Percentiles rank a stretch among this genome's conserved stretches.
Conservation (phyloP, 2,888 invertebrate species). For the Leptinotarsa rubiginosa region DNA sequence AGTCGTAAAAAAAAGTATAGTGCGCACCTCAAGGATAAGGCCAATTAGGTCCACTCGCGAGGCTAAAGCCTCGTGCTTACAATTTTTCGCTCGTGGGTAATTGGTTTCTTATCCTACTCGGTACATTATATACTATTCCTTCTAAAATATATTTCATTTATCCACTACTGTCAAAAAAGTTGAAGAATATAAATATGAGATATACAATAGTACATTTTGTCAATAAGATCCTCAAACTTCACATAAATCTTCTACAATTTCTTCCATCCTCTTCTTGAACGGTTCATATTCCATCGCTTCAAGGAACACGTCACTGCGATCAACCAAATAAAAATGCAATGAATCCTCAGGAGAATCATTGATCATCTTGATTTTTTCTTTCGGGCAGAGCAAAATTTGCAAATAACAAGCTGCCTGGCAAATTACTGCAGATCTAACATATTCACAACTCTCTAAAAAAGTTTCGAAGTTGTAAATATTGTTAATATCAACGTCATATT, state of each 20-base stretch:
- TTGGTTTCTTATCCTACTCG: no score
- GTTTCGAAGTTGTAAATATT: slow-evolving; percentile 45
- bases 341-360: slow-evolving; percentile 42
- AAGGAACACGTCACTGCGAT: slow-evolving; percentile 39
- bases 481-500: slow-evolving; percentile 42
- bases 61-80: no score
- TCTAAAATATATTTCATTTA: no score
- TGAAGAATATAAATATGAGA: neutral
- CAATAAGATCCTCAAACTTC: slow-evolving; percentile 2
- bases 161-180: no score
- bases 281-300: slow-evolving; percentile 21
- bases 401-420: slow-evolving; percentile 42
- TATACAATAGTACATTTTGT: neutral
- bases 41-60: no score
- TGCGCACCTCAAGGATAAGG: no score
- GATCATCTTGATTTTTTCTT: slow-evolving; percentile 45
- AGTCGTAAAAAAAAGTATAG: no score
- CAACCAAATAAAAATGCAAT: slow-evolving; percentile 40
- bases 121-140: no score
- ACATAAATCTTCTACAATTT: slow-evolving; percentile 36
- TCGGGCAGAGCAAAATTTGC: slow-evolving; percentile 39
- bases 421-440: slow-evolving; percentile 46
- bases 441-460: slow-evolving; percentile 47
- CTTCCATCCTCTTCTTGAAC: slow-evolving; percentile 22
- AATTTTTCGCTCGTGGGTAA: no score